Evolutionary conservation across 2,113 vertebrate genomes (phyloP).

Genomic region (Prunella fulvescens): DNA sequence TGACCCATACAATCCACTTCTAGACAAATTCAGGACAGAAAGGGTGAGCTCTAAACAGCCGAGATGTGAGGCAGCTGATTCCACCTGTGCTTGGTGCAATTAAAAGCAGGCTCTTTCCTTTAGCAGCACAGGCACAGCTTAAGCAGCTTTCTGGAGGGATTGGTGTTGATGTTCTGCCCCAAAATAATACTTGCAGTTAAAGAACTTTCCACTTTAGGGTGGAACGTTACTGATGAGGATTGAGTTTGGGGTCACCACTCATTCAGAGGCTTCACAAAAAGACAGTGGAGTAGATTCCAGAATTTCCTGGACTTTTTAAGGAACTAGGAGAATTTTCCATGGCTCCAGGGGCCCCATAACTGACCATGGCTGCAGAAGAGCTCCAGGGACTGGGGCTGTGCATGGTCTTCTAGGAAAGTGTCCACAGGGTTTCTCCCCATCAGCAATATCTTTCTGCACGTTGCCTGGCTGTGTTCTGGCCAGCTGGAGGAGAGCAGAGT

Average conservation of each 20-base stretch:
- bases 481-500: not conserved
- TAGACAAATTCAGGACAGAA: not conserved
- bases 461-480: not conserved
- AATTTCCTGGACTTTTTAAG: not conserved
- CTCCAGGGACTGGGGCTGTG: not conserved
- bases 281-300: not conserved
- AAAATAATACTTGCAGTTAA: not conserved
- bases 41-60: not conserved
- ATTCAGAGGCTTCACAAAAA: not conserved
- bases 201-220: not conserved
- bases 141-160: not conserved
- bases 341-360: not conserved
- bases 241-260: not conserved
- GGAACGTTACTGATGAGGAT: not conserved
- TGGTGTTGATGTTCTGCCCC: not conserved
- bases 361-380: not conserved
- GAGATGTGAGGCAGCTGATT: not conserved
- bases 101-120: not conserved
- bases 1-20: not conserved
- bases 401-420: not conserved
- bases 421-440: not conserved
- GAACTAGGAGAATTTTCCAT: not conserved
- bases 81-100: not conserved
- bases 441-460: not conserved
- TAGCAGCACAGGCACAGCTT: not conserved